These are phyloP conservation scores for Cacoxenus indagator DNA, from an alignment of 2,888 invertebrate species.

Conservation along the genomic window DNA sequence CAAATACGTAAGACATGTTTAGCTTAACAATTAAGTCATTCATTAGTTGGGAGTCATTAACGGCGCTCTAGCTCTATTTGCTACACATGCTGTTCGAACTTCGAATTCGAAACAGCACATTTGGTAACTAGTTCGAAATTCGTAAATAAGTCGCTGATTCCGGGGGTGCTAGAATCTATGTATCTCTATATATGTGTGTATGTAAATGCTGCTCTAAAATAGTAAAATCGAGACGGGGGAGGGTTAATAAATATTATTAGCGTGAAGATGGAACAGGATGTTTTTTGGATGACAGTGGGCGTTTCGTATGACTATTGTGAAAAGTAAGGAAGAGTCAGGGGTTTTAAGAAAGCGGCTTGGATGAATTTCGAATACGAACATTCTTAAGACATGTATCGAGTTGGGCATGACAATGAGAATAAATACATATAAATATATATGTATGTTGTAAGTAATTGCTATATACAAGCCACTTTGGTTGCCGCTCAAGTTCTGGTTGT, in stretches of 20 bases:
- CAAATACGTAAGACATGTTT: constrained; percentile 5
- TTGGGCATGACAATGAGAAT: constrained; percentile 29
- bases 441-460: constrained; percentile 29
- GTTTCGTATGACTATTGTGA: neutral
- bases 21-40: neutral
- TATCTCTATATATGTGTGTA: too few species aligned
- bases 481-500: constrained; percentile 32
- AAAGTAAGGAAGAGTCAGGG: neutral
- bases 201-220: constrained; percentile 3
- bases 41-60: neutral
- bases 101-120: neutral
- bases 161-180: too few species aligned
- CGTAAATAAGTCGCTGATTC: neutral
- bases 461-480: constrained; percentile 59
- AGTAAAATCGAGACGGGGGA: neutral
- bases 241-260: constrained; percentile 2
- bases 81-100: neutral
- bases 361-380: neutral
- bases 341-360: neutral
- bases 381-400: constrained; percentile 26
- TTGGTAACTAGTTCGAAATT: neutral
- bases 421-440: too few species aligned
- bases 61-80: neutral
- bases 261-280: too few species aligned
- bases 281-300: neutral